Evolutionary conservation across 2,888 invertebrate species (phyloP).

Genomic region (Amphipyra tragopoginis): DNA sequence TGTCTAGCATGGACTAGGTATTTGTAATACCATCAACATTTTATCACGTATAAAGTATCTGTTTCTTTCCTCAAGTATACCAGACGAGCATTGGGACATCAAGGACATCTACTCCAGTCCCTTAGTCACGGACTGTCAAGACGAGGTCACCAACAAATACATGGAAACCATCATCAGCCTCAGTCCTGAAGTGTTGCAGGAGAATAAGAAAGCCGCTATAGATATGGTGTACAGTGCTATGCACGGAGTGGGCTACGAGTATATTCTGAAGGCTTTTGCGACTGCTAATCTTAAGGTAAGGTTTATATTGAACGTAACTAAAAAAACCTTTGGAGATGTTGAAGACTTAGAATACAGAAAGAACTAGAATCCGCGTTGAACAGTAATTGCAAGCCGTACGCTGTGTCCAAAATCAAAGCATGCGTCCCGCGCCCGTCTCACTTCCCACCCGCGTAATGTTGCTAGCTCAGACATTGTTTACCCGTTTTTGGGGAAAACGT

Average conservation of each 20-base stretch:
- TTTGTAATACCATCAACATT: background rate
- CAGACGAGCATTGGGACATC: conserved; percentile 94
- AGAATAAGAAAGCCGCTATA: conserved; percentile 89
- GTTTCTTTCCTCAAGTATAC: conserved; percentile 88
- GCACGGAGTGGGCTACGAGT: conserved; percentile 98
- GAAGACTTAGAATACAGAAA: no score
- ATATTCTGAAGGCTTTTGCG: conserved; percentile 93
- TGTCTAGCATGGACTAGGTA: no score
- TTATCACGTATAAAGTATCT: background rate
- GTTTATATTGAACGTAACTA: background rate
- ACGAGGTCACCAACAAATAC: conserved; percentile 92
- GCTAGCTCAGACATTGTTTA: no score
- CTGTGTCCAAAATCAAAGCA: no score
- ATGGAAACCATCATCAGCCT: conserved; percentile 90
- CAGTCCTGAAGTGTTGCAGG: conserved; percentile 85
- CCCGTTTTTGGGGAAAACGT: no score
- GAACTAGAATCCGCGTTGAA: no score
- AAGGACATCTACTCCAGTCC: conserved; percentile 86
- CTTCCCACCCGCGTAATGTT: no score
- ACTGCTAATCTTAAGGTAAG: conserved; percentile 93
- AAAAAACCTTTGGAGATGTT: no score
- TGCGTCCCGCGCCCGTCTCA: no score
- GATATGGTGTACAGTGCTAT: conserved; percentile 97
- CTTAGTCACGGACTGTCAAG: conserved; percentile 92
- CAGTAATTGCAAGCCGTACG: no score